Evolutionary conservation across 2,888 invertebrate genomes (phyloP).

Genomic region (Polymixis lichenea): DNA sequence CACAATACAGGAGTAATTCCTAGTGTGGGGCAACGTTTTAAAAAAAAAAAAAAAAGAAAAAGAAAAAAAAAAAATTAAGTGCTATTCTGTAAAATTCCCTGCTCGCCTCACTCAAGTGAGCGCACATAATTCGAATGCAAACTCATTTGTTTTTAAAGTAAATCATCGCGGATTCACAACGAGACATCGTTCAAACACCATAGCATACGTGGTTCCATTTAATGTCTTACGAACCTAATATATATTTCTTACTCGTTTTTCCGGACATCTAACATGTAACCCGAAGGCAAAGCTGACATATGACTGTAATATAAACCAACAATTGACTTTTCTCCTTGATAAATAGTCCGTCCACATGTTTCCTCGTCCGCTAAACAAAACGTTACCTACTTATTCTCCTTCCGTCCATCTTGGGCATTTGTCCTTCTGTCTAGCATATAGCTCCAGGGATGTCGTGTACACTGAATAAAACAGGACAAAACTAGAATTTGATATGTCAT

Average conservation of each 20-base stretch:
- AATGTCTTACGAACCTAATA: background rate
- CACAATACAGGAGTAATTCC: no score
- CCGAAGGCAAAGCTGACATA: constrained; percentile 37
- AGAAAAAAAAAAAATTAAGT: no score
- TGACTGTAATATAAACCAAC: constrained; percentile 48
- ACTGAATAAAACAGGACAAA: constrained; percentile 32
- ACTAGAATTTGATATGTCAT: constrained; percentile 14
- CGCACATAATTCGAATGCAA: background rate
- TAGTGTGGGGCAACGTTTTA: no score
- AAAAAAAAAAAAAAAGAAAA: no score
- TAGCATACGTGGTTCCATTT: background rate
- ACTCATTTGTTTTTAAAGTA: constrained; percentile 12
- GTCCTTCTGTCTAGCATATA: constrained; percentile 19
- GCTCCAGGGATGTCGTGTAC: constrained; percentile 25
- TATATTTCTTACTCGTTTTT: background rate
- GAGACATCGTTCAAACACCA: background rate
- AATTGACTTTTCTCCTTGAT: constrained; percentile 51
- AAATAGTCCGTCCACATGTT: constrained; percentile 40
- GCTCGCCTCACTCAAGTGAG: background rate
- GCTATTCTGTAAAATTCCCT: background rate
- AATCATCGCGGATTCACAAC: background rate
- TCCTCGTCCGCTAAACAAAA: constrained; percentile 47
- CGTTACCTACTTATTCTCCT: constrained; percentile 31
- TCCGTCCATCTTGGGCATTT: constrained; percentile 46
- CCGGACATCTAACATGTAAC: constrained; percentile 10